Conservation (phyloP, 1,140 invertebrate species). For the Drosophila watanabei region DNA sequence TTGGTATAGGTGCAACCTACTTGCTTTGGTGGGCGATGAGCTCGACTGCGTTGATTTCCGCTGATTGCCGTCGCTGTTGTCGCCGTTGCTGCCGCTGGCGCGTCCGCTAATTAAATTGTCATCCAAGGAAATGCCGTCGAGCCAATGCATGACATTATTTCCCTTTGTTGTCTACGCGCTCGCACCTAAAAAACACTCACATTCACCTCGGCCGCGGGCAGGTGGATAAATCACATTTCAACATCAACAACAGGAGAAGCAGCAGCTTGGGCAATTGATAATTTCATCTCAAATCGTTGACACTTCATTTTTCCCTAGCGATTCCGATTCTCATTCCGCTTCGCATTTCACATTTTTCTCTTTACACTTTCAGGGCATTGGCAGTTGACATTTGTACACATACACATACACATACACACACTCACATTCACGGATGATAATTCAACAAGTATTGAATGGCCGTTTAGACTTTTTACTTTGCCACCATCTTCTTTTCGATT, state of each 20-base stretch:
- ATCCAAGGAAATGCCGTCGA: slow-evolving; percentile 84
- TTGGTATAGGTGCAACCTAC: slow-evolving; percentile 71
- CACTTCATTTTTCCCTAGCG: slow-evolving; percentile 44
- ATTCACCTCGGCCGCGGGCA: slow-evolving; percentile 26
- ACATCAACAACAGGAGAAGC: background rate
- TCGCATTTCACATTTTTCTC: slow-evolving; percentile 33
- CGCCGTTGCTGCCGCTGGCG: slow-evolving; percentile 78
- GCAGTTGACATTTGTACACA: slow-evolving; percentile 52
- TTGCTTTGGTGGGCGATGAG: slow-evolving; percentile 81
- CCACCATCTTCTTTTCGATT: slow-evolving; percentile 31
- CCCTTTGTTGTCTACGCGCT: slow-evolving; percentile 53
- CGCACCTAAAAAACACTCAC: slow-evolving; percentile 24
- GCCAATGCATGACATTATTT: slow-evolving; percentile 85
- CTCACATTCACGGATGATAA: slow-evolving; percentile 32
- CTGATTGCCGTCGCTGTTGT: slow-evolving; percentile 77
- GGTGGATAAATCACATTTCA: slow-evolving; percentile 52
- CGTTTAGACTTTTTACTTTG: slow-evolving; percentile 41
- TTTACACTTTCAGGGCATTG: slow-evolving; percentile 47
- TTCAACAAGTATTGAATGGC: slow-evolving; percentile 71
- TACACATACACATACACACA: background rate
- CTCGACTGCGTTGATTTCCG: slow-evolving; percentile 77
- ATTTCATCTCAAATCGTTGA: slow-evolving; percentile 60
- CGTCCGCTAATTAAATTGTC: slow-evolving; percentile 85
- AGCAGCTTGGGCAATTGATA: slow-evolving; percentile 53
- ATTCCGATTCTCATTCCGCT: slow-evolving; percentile 13